Evolutionary conservation across 1,140 invertebrate genomes (phyloP).

Genomic region (Pachypsylla venusta): DNA sequence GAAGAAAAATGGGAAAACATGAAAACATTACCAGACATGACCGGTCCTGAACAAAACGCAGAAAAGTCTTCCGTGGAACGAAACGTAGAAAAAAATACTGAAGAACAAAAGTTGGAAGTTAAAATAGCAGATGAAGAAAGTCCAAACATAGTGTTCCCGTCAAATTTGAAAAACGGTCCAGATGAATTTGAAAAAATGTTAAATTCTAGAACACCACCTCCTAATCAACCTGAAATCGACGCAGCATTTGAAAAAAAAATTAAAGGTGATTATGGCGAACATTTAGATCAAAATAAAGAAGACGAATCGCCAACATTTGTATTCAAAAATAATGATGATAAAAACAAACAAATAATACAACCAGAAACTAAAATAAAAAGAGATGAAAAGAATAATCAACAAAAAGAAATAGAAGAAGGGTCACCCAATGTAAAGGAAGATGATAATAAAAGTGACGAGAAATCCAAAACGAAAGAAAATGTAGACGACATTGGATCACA

Average conservation of each 20-base stretch:
- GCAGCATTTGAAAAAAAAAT: not conserved
- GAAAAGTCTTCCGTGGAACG: too few species aligned
- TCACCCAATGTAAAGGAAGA: too few species aligned
- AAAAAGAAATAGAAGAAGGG: too few species aligned
- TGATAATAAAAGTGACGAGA: too few species aligned
- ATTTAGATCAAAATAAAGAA: constrained; percentile 5
- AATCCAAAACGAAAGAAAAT: not conserved
- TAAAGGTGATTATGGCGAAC: not conserved
- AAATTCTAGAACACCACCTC: not conserved
- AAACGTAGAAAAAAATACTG: too few species aligned
- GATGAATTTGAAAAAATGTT: constrained; percentile 7
- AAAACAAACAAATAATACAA: not conserved
- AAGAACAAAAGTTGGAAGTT: too few species aligned
- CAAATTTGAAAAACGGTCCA: not conserved
- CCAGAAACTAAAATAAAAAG: not conserved
- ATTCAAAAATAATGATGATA: not conserved
- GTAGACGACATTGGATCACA: not conserved
- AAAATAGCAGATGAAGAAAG: too few species aligned
- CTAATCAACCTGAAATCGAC: not conserved
- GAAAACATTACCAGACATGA: too few species aligned
- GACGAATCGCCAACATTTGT: not conserved
- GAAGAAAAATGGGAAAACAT: too few species aligned
- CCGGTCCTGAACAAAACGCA: too few species aligned
- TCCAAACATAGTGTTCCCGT: not conserved
- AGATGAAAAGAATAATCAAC: too few species aligned